Conservation (phyloP, 2,113 vertebrate species). For the Dasyprocta punctata region DNA sequence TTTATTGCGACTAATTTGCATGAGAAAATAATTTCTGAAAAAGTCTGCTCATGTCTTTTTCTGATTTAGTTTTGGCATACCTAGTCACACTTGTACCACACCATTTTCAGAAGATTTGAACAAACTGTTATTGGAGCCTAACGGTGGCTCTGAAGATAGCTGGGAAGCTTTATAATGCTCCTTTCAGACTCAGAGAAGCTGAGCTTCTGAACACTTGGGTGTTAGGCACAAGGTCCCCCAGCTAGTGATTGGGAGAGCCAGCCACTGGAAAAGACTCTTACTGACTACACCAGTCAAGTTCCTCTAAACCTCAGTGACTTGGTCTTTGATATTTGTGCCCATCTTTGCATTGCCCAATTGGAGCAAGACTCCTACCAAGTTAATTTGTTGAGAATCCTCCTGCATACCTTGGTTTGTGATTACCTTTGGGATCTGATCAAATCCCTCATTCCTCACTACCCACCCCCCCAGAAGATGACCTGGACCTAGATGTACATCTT, state of each 20-base stretch:
- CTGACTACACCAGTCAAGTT: not conserved
- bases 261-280: not conserved
- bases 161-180: not conserved
- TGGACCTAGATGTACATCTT: not conserved
- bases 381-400: not conserved
- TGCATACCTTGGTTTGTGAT: not conserved
- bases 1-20: not conserved
- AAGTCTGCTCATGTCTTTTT: not conserved
- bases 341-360: not conserved
- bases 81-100: not conserved
- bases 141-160: not conserved
- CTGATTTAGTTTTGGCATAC: not conserved
- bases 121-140: not conserved
- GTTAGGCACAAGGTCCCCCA: not conserved
- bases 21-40: conserved; percentile 36
- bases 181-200: not conserved
- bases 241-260: not conserved
- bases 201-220: not conserved
- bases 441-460: not conserved
- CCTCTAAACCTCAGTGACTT: not conserved
- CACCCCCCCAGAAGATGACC: not conserved
- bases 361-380: not conserved
- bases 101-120: not conserved
- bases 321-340: not conserved
- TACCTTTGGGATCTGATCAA: not conserved